A percentile compares a stretch with the other conserved stretches of the same genome.
These are phyloP conservation scores for Venustoraphidia nigricollis DNA, from an alignment of 2,888 invertebrate genomes.

Conservation along the genomic window DNA sequence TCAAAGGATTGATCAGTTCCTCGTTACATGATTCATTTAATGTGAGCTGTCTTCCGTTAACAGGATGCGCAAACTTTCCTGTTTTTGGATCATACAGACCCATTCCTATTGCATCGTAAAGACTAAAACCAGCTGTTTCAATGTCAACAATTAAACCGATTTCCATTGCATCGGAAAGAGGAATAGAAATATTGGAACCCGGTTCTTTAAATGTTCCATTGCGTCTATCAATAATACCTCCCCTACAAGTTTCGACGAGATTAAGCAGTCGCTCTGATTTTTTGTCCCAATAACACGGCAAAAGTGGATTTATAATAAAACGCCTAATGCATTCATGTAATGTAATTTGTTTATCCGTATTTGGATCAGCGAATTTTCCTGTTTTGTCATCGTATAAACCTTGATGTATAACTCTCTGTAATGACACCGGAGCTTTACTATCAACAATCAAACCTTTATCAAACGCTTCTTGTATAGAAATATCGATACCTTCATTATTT, in stretches of 20 bases:
- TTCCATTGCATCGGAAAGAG: slow-evolving; percentile 59
- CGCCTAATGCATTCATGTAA: slow-evolving; percentile 71
- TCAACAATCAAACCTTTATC: slow-evolving; percentile 67
- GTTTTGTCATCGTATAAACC: slow-evolving; percentile 68
- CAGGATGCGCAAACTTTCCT: slow-evolving; percentile 58
- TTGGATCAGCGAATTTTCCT: slow-evolving; percentile 70
- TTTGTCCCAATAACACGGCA: slow-evolving; percentile 68
- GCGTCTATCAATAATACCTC: slow-evolving; percentile 64
- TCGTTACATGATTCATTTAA: slow-evolving; percentile 57
- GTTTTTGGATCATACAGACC: slow-evolving; percentile 55
- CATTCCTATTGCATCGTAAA: slow-evolving; percentile 67
- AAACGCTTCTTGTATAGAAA: slow-evolving; percentile 61
- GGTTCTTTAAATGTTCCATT: slow-evolving; percentile 65
- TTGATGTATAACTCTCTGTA: slow-evolving; percentile 74
- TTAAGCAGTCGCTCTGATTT: slow-evolving; percentile 54
- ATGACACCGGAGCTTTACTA: slow-evolving; percentile 62
- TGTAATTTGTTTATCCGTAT: slow-evolving; percentile 61
- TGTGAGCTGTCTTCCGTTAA: slow-evolving; percentile 55
- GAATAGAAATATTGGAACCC: slow-evolving; percentile 44
- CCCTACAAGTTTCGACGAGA: slow-evolving; percentile 64
- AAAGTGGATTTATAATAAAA: slow-evolving; percentile 62
- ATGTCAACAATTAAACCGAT: slow-evolving; percentile 73
- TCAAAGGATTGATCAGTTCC: slow-evolving; percentile 61
- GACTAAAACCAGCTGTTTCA: slow-evolving; percentile 64
- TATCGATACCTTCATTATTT: slow-evolving; percentile 39